A percentile compares a stretch with the other conserved stretches of the same genome.
These are phyloP conservation scores for Bos indicus DNA, from an alignment of 2,113 vertebrate genomes.

Conservation along the genomic window DNA sequence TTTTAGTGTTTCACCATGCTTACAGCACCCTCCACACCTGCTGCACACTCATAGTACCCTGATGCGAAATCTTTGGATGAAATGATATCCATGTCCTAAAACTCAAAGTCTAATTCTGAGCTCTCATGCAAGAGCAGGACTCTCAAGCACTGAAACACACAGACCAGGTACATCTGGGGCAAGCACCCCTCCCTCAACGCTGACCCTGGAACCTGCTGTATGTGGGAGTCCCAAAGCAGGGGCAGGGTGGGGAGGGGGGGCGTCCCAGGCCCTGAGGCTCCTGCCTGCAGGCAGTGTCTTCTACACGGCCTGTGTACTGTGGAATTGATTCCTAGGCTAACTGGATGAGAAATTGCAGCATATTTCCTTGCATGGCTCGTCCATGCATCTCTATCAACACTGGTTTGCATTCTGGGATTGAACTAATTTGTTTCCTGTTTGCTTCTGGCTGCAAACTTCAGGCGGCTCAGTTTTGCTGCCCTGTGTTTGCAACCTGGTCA, in stretches of 20 bases:
- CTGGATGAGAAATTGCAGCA: constrained; percentile 76
- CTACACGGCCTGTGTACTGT: neutral
- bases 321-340: constrained; percentile 65
- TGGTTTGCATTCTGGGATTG: constrained; percentile 82
- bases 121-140: too few species aligned
- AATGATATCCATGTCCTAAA: neutral
- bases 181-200: rapidly evolving
- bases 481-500: constrained; percentile 83
- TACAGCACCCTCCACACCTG: rapidly evolving
- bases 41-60: neutral
- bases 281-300: neutral
- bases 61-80: neutral
- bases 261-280: neutral
- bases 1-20: too few species aligned
- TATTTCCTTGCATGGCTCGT: constrained; percentile 75
- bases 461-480: constrained; percentile 85
- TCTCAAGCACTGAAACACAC: too few species aligned
- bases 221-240: neutral
- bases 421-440: constrained; percentile 94
- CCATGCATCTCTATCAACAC: constrained; percentile 80
- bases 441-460: constrained; percentile 90
- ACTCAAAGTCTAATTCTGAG: neutral
- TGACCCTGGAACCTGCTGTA: neutral
- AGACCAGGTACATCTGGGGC: neutral
- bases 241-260: rapidly evolving